phyloP scores from a whole-genome alignment of 2,797 vertebrate genomes.

The Paguma larvata region DNA sequence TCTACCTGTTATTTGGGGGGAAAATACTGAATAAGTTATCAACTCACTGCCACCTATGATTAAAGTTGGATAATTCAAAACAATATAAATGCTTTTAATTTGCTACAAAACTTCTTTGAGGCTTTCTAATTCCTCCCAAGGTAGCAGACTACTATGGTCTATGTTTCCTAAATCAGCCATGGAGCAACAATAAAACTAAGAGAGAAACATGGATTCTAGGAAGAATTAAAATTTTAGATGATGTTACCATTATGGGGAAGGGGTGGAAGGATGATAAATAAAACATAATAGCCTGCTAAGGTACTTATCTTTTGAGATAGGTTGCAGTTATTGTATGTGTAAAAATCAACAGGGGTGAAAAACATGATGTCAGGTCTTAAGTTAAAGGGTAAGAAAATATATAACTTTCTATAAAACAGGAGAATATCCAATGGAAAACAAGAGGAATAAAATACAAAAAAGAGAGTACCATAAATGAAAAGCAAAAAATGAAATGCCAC shows the following conservation, averaged over 20 bases:
- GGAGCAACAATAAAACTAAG: not conserved
- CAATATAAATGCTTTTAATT: slow-evolving; percentile 5
- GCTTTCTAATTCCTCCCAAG: not conserved
- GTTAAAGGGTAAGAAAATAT: not conserved
- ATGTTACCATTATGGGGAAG: not conserved
- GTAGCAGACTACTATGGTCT: slow-evolving; percentile 8
- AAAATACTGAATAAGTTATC: not conserved
- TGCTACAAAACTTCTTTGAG: slow-evolving; percentile 1
- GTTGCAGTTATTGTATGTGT: not conserved
- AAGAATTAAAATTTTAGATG: slow-evolving; percentile 37
- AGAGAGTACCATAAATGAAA: not conserved
- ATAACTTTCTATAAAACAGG: not conserved
- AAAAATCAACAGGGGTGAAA: not conserved
- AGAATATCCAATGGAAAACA: not conserved
- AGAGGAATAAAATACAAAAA: not conserved
- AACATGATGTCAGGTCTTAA: slow-evolving; percentile 1
- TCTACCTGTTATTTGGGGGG: slow-evolving; percentile 87
- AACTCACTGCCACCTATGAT: not conserved
- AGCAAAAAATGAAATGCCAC: slow-evolving; percentile 20
- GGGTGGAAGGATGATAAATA: not conserved
- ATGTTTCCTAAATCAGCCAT: not conserved
- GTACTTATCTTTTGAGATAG: not conserved
- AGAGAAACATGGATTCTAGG: slow-evolving; percentile 19
- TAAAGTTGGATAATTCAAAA: slow-evolving; percentile 11
- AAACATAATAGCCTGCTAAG: not conserved